Conservation (phyloP, 2,888 invertebrate genomes). For the Conus canariensis region DNA sequence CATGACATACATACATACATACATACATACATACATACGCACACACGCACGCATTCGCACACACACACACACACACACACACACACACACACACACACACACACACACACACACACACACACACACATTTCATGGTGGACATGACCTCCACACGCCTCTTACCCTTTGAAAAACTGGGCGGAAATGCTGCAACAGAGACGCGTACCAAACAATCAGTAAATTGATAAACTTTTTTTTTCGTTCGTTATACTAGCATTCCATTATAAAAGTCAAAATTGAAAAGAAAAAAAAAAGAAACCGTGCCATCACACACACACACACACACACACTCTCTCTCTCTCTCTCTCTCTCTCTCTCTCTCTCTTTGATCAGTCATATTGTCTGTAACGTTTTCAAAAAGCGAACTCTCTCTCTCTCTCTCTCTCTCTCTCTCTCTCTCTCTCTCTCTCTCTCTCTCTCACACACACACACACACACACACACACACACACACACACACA, state of each 20-base stretch:
- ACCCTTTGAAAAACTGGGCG: slow-evolving; percentile 1
- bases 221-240: neutral
- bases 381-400: neutral
- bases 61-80: too few relatives aligned
- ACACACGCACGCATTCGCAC: neutral
- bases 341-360: neutral
- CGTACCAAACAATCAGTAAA: too few relatives aligned
- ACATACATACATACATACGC: neutral
- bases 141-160: neutral
- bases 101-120: slow-evolving; percentile 26
- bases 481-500: neutral
- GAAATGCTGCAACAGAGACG: neutral
- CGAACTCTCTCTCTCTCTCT: neutral
- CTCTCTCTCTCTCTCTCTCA: too few relatives aligned
- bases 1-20: too few relatives aligned
- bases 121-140: neutral
- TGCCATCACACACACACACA: neutral
- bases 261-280: too few relatives aligned
- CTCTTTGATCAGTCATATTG: neutral
- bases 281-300: too few relatives aligned
- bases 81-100: slow-evolving; percentile 20
- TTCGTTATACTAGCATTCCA: neutral
- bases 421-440: neutral
- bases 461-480: neutral
- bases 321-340: neutral